Evolutionary conservation across 2,113 vertebrate genomes (phyloP).

Genomic region (Drymodes brunneopygia): DNA sequence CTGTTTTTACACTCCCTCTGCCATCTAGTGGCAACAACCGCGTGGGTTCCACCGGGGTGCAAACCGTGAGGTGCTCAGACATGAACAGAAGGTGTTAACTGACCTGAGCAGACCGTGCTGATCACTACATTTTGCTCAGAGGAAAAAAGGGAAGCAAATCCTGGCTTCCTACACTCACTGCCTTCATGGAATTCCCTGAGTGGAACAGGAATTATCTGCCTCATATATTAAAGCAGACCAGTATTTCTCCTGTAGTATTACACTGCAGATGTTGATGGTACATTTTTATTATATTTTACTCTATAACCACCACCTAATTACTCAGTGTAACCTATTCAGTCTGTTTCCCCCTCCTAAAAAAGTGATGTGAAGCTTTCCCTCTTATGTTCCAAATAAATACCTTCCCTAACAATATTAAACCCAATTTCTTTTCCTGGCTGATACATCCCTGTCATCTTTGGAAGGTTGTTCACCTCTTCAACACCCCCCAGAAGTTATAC

Average conservation of each 20-base stretch:
- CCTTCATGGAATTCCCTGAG: not conserved
- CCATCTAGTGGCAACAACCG: conserved; percentile 63
- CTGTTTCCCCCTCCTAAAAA: not conserved
- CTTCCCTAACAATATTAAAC: not conserved
- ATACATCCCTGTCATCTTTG: not conserved
- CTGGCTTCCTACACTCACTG: not conserved
- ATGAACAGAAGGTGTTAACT: rapidly evolving
- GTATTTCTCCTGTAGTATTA: not conserved
- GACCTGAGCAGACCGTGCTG: not conserved
- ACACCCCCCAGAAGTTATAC: not conserved
- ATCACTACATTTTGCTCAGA: not conserved
- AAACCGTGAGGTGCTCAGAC: rapidly evolving
- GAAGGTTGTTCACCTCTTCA: not conserved
- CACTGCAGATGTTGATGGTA: not conserved
- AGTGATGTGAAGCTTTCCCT: not conserved
- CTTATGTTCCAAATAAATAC: not conserved
- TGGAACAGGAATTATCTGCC: not conserved
- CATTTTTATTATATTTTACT: not conserved
- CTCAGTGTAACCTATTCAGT: not conserved
- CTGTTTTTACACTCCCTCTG: conserved; percentile 21
- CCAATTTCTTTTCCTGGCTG: not conserved
- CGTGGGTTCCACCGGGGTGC: rapidly evolving
- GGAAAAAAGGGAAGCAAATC: not conserved
- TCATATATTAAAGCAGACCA: not conserved
- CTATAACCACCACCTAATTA: not conserved